These are phyloP conservation scores for Parnassius smintheus DNA, from an alignment of 2,888 invertebrate genomes.

Conservation along the genomic window DNA sequence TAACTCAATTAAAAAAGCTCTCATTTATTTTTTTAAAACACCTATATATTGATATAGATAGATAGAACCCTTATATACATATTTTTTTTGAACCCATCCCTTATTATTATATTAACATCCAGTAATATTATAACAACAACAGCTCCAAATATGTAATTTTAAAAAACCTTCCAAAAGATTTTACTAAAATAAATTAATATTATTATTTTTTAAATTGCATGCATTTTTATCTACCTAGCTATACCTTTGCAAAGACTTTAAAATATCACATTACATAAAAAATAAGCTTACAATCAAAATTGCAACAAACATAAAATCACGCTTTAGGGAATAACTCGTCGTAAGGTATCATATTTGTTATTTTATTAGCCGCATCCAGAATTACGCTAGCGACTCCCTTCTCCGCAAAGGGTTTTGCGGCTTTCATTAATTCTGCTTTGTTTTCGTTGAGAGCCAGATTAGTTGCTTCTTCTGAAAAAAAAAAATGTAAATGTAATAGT, in stretches of 20 bases:
- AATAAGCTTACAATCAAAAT: not conserved
- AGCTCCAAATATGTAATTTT: too few species aligned
- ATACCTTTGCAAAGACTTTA: not conserved
- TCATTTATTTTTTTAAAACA: too few species aligned
- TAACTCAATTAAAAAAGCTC: too few species aligned
- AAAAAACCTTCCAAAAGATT: too few species aligned
- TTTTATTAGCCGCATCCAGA: constrained; percentile 77
- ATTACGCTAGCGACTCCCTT: constrained; percentile 74
- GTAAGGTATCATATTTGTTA: constrained; percentile 74
- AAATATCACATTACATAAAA: not conserved
- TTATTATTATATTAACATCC: too few species aligned
- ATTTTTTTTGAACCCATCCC: too few species aligned
- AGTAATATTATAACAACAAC: too few species aligned
- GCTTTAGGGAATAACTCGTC: constrained; percentile 76
- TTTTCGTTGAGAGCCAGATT: constrained; percentile 83
- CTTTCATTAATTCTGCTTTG: constrained; percentile 77
- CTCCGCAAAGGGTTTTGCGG: constrained; percentile 81
- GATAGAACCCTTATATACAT: too few species aligned
- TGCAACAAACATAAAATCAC: not conserved
- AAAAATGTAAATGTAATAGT: not conserved
- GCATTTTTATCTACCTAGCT: too few species aligned
- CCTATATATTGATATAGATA: too few species aligned
- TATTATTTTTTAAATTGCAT: too few species aligned
- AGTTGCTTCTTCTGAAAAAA: constrained; percentile 68
- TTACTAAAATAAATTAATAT: too few species aligned